Conservation (phyloP, 2,888 invertebrate genomes). For the Parascotia fuliginaria region DNA sequence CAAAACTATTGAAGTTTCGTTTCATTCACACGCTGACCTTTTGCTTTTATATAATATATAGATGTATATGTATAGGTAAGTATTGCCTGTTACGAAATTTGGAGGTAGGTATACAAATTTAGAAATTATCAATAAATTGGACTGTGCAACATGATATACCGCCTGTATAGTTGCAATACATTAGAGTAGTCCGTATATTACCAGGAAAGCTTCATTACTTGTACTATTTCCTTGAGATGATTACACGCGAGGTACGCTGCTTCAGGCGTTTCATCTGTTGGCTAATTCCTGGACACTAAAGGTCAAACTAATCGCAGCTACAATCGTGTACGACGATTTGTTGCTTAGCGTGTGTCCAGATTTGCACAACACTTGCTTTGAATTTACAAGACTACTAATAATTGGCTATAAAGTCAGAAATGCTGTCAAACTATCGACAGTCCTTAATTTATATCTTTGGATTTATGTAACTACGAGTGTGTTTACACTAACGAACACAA, state of each 20-base stretch:
- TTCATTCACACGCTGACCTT: too few relatives aligned
- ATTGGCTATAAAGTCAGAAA: constrained; percentile 34
- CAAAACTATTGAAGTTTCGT: too few relatives aligned
- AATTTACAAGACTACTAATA: constrained; percentile 22
- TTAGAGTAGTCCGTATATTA: too few relatives aligned
- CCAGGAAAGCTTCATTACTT: background rate
- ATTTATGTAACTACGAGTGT: background rate
- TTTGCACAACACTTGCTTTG: constrained; percentile 27
- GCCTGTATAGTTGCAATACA: too few relatives aligned
- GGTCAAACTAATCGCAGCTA: constrained; percentile 36
- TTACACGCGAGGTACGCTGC: constrained; percentile 26
- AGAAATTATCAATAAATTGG: too few relatives aligned
- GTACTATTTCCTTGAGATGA: constrained; percentile 30
- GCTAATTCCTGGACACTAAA: constrained; percentile 56
- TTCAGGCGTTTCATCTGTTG: constrained; percentile 34
- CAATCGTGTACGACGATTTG: constrained; percentile 28
- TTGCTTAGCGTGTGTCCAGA: constrained; percentile 14
- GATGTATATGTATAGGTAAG: too few relatives aligned
- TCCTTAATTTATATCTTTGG: constrained; percentile 7
- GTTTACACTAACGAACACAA: background rate
- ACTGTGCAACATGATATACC: too few relatives aligned
- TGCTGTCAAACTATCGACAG: constrained; percentile 16
- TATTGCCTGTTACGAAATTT: too few relatives aligned
- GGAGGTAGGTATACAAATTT: too few relatives aligned
- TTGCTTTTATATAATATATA: too few relatives aligned